phyloP scores from a whole-genome alignment of 1,140 invertebrate species.

The Trachymyrmex cornetzi region DNA sequence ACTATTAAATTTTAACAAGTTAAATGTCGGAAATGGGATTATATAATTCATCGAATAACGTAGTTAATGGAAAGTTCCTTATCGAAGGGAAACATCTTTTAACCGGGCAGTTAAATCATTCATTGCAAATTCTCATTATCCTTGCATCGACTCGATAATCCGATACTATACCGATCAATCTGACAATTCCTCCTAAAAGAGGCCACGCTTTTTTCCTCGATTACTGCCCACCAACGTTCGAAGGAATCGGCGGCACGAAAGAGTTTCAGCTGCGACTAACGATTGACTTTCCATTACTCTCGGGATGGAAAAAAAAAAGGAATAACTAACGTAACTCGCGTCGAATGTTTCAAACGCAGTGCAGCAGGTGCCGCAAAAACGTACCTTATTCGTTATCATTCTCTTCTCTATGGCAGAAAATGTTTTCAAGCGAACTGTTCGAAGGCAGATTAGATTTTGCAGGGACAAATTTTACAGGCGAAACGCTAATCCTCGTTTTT shows the following conservation, averaged over 20 bases:
- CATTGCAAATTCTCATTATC: constrained; percentile 39
- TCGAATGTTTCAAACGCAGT: constrained; percentile 37
- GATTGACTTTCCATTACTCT: constrained; percentile 73
- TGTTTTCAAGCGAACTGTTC: constrained; percentile 37
- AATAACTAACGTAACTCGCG: constrained; percentile 32
- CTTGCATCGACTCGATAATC: constrained; percentile 45
- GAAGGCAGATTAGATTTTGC: constrained; percentile 46
- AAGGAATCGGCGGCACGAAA: constrained; percentile 31
- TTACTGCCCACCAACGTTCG: constrained; percentile 47
- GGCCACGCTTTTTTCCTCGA: constrained; percentile 62
- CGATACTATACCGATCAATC: constrained; percentile 36
- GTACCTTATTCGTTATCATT: constrained; percentile 45
- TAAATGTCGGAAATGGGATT: constrained; percentile 42
- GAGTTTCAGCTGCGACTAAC: constrained; percentile 53
- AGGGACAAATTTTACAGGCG: constrained; percentile 26
- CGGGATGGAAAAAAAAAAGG: constrained; percentile 41
- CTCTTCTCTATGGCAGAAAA: constrained; percentile 23
- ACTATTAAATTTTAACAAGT: constrained; percentile 4
- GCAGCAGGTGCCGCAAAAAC: constrained; percentile 40
- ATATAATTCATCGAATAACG: constrained; percentile 45
- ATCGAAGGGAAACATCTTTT: constrained; percentile 26
- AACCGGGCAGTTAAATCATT: constrained; percentile 17
- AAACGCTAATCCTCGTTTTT: constrained; percentile 31
- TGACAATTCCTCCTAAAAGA: constrained; percentile 47
- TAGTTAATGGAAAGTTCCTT: constrained; percentile 47